These are phyloP conservation scores for Pachyramphus minor DNA, from an alignment of 2,113 vertebrate species.

Conservation along the genomic window DNA sequence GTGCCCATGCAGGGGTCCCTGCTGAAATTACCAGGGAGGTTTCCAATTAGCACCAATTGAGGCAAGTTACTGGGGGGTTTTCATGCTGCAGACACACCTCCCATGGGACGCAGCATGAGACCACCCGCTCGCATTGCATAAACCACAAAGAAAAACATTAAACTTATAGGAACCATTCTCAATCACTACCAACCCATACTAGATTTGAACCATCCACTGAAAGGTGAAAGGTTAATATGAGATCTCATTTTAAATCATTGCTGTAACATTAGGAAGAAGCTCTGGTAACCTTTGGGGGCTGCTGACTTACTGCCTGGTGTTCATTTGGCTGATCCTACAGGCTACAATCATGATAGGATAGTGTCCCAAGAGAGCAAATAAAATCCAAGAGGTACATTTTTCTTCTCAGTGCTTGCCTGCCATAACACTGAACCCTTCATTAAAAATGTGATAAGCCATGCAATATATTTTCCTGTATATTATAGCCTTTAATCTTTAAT, in stretches of 20 bases:
- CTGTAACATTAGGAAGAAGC: slow-evolving; percentile 54
- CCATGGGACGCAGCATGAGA: not conserved
- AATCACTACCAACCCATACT: not conserved
- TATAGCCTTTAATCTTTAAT: slow-evolving; percentile 49
- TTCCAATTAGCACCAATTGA: slow-evolving; percentile 27
- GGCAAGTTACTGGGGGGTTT: not conserved
- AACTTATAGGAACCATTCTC: not conserved
- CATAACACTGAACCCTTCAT: slow-evolving; percentile 27
- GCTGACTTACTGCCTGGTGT: slow-evolving; percentile 42
- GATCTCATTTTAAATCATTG: slow-evolving; percentile 48
- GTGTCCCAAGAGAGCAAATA: slow-evolving; percentile 63
- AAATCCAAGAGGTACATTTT: slow-evolving; percentile 62
- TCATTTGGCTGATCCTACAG: slow-evolving; percentile 33
- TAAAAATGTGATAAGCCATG: slow-evolving; percentile 58
- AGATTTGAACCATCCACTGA: slow-evolving; percentile 8
- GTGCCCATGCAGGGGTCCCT: not conserved
- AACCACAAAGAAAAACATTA: not conserved
- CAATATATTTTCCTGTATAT: slow-evolving; percentile 50
- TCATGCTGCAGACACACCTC: not conserved
- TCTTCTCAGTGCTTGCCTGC: slow-evolving; percentile 36
- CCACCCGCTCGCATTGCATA: not conserved
- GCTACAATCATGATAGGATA: slow-evolving; percentile 23
- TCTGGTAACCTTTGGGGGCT: slow-evolving; percentile 55
- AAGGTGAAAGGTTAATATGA: slow-evolving; percentile 43
- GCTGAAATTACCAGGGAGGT: not conserved